These are phyloP conservation scores for Oceanodroma tethys DNA, from an alignment of 2,113 vertebrate genomes.

Conservation along the genomic window DNA sequence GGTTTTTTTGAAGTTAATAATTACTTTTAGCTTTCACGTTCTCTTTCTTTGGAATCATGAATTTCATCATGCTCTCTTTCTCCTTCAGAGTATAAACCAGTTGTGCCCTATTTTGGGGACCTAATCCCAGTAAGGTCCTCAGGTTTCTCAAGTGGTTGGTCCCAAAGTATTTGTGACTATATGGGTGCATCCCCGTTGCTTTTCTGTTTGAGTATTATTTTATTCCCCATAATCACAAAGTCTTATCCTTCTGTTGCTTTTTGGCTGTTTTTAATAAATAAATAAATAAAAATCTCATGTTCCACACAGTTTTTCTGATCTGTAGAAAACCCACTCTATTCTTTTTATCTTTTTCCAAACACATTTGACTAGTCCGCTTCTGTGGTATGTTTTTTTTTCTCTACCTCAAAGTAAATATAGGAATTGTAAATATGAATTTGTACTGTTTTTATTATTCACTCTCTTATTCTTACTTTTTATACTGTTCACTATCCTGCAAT, in stretches of 20 bases:
- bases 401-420: neutral
- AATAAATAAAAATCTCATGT: fast-evolving
- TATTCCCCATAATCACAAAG: neutral
- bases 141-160: neutral
- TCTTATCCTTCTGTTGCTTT: neutral
- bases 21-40: neutral
- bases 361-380: neutral
- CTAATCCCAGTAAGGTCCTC: neutral
- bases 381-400: neutral
- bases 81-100: neutral
- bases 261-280: neutral
- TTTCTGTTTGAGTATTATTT: neutral
- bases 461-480: neutral
- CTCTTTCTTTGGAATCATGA: neutral
- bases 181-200: neutral
- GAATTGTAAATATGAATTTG: neutral
- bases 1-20: neutral
- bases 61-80: neutral
- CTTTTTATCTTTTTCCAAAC: neutral
- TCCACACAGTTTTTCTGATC: neutral
- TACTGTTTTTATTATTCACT: neutral
- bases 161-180: neutral
- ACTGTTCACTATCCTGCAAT: neutral
- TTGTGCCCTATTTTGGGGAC: neutral
- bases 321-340: neutral